Percentiles rank a stretch among this genome's conserved stretches.
These are phyloP conservation scores for Phoronis australis DNA, from an alignment of 2,888 invertebrate species.

Conservation along the genomic window DNA sequence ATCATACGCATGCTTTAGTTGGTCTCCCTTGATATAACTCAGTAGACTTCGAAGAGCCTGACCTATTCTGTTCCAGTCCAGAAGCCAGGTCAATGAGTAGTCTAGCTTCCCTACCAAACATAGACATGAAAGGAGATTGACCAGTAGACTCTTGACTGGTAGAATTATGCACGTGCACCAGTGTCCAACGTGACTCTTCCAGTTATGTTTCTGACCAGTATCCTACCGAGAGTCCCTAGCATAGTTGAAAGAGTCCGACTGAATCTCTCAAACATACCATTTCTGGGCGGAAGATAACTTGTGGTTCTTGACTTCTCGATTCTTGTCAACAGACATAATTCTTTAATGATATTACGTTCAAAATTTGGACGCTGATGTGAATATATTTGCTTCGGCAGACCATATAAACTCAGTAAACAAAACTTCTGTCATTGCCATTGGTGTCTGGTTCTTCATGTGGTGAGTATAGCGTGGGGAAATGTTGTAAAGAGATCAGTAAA, in stretches of 20 bases:
- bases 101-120: conserved; percentile 13
- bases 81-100: conserved; percentile 5
- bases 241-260: conserved; percentile 13
- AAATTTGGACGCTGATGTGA: no score
- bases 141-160: conserved; percentile 11
- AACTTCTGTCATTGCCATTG: no score
- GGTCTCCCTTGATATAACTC: conserved; percentile 4
- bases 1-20: no score
- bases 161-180: conserved; percentile 13
- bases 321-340: no score
- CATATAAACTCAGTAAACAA: no score
- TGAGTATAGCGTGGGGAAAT: no score
- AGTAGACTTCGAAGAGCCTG: no score
- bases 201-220: conserved; percentile 11
- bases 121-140: conserved; percentile 11
- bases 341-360: no score
- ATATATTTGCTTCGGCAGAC: no score
- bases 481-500: not conserved
- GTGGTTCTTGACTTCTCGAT: no score
- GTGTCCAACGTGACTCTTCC: conserved; percentile 7
- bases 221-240: conserved; percentile 10
- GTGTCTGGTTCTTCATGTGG: not conserved
- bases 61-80: not conserved
- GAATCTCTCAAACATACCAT: conserved; percentile 13
- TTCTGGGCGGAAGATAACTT: conserved; percentile 17